Percentiles rank a stretch among this genome's conserved stretches.
phyloP scores from a whole-genome alignment of 2,888 invertebrate species.

The Petrolisthes manimaculis region DNA sequence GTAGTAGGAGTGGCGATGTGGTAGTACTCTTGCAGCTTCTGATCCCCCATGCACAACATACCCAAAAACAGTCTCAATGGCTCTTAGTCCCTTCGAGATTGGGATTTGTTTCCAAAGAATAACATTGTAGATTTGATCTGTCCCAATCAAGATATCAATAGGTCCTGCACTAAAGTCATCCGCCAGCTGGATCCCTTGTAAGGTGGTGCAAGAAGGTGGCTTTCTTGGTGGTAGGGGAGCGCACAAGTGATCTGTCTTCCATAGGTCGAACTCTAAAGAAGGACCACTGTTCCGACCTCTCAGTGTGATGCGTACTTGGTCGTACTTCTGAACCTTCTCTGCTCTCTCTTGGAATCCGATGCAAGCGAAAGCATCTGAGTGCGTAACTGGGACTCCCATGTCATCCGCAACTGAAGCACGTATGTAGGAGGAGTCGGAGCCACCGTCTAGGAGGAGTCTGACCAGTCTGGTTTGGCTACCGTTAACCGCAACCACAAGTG shows the following conservation, averaged over 20 bases:
- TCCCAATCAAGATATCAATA: neutral
- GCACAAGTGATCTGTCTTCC: no score
- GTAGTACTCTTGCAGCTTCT: neutral
- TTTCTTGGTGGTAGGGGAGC: neutral
- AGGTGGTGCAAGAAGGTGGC: neutral
- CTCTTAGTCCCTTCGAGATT: no score
- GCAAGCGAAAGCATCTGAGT: slow-evolving; percentile 16
- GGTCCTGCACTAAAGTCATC: no score
- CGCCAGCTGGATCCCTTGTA: neutral
- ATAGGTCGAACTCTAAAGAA: neutral
- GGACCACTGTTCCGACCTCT: neutral
- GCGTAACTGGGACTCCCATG: neutral
- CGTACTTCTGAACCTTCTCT: slow-evolving; percentile 6
- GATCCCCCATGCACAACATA: neutral
- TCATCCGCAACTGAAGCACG: slow-evolving; percentile 4
- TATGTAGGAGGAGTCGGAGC: slow-evolving; percentile 9
- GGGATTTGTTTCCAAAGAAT: no score
- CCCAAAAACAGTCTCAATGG: neutral
- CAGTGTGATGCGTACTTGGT: slow-evolving; percentile 1
- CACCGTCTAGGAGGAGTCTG: neutral
- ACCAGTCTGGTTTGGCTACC: neutral
- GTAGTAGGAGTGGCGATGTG: neutral
- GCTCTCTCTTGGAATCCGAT: slow-evolving; percentile 14
- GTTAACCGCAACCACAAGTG: slow-evolving; percentile 14
- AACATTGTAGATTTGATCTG: slow-evolving; percentile 16